These are phyloP conservation scores for Mnemiopsis leidyi DNA, from an alignment of 37 sponge, comb jelly and placozoan species.

Conservation along the genomic window DNA sequence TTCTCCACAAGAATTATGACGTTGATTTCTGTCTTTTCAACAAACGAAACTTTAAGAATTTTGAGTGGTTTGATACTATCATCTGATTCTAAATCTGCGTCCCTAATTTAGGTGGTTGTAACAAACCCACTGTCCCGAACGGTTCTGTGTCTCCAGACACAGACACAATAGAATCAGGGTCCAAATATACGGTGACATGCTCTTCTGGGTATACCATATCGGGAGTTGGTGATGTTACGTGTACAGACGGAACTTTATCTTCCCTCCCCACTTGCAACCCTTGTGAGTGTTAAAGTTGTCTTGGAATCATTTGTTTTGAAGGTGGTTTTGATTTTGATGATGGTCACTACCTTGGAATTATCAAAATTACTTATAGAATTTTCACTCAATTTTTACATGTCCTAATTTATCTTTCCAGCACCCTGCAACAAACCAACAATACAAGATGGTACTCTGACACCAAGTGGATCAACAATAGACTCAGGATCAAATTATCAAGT, in stretches of 20 bases:
- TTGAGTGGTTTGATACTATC: too few species aligned
- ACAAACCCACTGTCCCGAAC: conserved; percentile 13
- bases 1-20: too few species aligned
- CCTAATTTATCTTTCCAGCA: too few species aligned
- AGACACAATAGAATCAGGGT: neutral
- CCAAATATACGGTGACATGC: neutral
- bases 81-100: too few species aligned
- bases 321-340: too few species aligned
- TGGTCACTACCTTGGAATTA: too few species aligned
- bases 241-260: neutral
- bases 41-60: too few species aligned
- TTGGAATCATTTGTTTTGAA: too few species aligned
- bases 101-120: conserved; percentile 29
- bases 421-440: neutral
- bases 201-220: neutral
- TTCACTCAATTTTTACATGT: too few species aligned
- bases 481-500: neutral
- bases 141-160: neutral
- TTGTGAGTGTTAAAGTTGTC: too few species aligned
- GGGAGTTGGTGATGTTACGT: neutral
- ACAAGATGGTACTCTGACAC: neutral
- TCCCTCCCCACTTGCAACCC: neutral
- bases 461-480: neutral
- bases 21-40: too few species aligned
- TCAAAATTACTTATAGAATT: too few species aligned